A percentile compares a stretch with the other conserved stretches of the same genome.
Evolutionary conservation across 2,888 invertebrate genomes (phyloP).

Genomic region (Gymnoscelis rufifasciata): DNA sequence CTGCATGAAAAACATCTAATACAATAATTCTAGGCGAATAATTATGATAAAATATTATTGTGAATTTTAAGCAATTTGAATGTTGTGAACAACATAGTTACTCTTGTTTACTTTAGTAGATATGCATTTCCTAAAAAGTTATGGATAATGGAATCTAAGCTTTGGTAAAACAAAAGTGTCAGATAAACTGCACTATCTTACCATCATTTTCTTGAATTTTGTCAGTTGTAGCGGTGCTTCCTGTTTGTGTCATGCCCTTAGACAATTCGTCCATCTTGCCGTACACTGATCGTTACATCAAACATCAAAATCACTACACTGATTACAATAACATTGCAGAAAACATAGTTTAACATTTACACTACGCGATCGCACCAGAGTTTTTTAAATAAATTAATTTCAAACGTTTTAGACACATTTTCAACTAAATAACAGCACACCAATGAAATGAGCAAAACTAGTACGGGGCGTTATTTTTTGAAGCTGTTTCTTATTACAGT

Average conservation of each 20-base stretch:
- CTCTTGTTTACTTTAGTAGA: not conserved
- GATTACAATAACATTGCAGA: slow-evolving; percentile 45
- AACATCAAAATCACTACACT: slow-evolving; percentile 68
- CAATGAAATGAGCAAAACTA: slow-evolving; percentile 31
- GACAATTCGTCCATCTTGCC: slow-evolving; percentile 79
- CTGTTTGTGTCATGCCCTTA: slow-evolving; percentile 79
- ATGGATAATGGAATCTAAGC: not conserved
- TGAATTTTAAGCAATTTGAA: too few relatives aligned
- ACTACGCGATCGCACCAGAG: slow-evolving; percentile 52
- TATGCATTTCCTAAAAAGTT: slow-evolving; percentile 5
- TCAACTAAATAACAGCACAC: slow-evolving; percentile 47
- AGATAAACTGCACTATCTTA: slow-evolving; percentile 40
- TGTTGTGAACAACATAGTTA: too few relatives aligned
- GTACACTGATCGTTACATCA: slow-evolving; percentile 76
- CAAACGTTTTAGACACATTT: slow-evolving; percentile 67
- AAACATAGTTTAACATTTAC: slow-evolving; percentile 51
- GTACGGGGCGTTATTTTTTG: not conserved
- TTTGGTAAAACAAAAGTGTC: not conserved
- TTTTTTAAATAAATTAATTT: slow-evolving; percentile 55
- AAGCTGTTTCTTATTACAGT: slow-evolving; percentile 4
- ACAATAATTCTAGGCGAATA: too few relatives aligned
- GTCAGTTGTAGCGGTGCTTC: slow-evolving; percentile 75
- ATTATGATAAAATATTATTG: too few relatives aligned
- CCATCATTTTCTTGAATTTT: slow-evolving; percentile 72
- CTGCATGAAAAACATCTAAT: too few relatives aligned